Conservation (phyloP, 2,888 invertebrate species). For the Tridacna crocea region DNA sequence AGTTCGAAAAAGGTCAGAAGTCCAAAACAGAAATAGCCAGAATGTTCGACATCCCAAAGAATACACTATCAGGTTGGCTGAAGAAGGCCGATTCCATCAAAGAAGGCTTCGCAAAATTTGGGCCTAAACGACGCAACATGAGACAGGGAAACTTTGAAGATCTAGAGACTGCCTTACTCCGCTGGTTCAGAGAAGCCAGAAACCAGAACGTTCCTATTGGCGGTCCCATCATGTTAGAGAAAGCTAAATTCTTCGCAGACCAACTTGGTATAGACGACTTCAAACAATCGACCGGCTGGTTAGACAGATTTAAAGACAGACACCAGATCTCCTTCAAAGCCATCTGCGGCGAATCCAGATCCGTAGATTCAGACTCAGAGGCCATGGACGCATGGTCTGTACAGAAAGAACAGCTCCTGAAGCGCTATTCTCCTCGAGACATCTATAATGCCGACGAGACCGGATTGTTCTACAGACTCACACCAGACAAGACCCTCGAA, state of each 20-base stretch:
- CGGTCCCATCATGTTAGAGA: constrained; percentile 45
- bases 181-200: constrained; percentile 30
- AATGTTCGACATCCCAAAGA: neutral
- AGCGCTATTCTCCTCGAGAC: neutral
- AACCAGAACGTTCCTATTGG: constrained; percentile 34
- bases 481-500: constrained; percentile 18
- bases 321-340: neutral
- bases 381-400: neutral
- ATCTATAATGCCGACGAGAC: constrained; percentile 11
- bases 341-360: neutral
- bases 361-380: neutral
- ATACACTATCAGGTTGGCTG: constrained; percentile 4
- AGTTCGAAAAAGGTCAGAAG: constrained; percentile 1
- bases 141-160: constrained; percentile 29
- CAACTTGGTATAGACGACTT: neutral
- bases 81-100: constrained; percentile 35
- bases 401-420: neutral
- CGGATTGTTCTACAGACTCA: constrained; percentile 8
- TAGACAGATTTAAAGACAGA: constrained; percentile 4
- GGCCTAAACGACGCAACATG: constrained; percentile 30
- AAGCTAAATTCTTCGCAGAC: constrained; percentile 30
- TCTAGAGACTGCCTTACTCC: constrained; percentile 26
- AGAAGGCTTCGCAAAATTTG: constrained; percentile 35
- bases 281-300: neutral
- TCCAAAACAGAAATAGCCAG: neutral